Percentiles rank a stretch among this genome's conserved stretches.
Evolutionary conservation across 2,888 invertebrate species (phyloP).

Genomic region (Podabrus alpinus): DNA sequence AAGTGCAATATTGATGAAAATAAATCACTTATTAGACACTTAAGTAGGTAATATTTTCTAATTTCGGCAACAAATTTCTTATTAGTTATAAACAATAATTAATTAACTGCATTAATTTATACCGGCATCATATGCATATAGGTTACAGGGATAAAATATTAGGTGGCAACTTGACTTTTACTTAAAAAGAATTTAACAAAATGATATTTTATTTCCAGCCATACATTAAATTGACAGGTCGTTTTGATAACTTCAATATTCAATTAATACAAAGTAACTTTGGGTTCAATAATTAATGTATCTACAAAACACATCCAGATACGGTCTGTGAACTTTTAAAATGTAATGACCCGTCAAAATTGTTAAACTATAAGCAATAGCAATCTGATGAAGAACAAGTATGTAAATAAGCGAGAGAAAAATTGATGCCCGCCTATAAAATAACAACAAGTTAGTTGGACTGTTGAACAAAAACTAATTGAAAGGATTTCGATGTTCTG

Average conservation of each 20-base stretch:
- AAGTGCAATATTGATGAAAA: no score
- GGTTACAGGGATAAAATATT: background rate
- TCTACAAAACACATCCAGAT: constrained; percentile 20
- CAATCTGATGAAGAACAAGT: constrained; percentile 39
- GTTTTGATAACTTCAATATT: background rate
- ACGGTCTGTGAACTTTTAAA: constrained; percentile 25
- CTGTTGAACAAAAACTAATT: constrained; percentile 40
- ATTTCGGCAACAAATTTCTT: no score
- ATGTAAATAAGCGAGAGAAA: constrained; percentile 40
- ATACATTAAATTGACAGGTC: background rate
- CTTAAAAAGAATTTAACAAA: background rate
- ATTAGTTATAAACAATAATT: no score
- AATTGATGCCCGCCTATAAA: constrained; percentile 38
- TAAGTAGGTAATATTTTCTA: no score
- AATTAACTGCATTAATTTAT: no score
- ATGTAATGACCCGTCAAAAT: constrained; percentile 26
- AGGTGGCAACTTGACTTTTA: background rate
- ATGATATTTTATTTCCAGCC: background rate
- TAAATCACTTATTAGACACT: no score
- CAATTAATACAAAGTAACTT: constrained; percentile 20
- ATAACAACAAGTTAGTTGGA: constrained; percentile 30
- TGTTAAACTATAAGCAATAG: constrained; percentile 22
- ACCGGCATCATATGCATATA: no score
- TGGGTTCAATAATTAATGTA: background rate
- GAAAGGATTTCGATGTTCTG: constrained; percentile 42